phyloP scores from a whole-genome alignment of 37 sponge, comb jelly and placozoan species.

The Ephydatia muelleri region DNA sequence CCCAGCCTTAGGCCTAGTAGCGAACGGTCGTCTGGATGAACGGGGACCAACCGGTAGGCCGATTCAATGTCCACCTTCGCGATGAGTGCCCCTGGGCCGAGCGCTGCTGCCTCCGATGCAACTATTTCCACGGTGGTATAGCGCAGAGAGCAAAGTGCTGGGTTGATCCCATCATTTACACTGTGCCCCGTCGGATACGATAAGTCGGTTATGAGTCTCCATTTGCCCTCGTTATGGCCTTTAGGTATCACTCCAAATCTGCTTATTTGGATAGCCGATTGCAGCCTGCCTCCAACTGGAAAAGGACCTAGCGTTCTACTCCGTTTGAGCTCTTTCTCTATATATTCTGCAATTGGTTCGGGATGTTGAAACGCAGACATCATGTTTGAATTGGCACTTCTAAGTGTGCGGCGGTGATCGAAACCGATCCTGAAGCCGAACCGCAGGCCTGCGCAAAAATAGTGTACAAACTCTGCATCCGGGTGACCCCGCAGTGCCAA shows the following conservation, averaged over 20 bases:
- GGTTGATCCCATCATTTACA: slow-evolving; percentile 11
- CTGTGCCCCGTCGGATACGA: no score
- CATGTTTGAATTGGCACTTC: no score
- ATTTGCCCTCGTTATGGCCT: no score
- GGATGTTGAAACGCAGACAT: no score
- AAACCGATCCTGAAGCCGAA: slow-evolving; percentile 1
- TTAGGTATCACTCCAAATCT: no score
- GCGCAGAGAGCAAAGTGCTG: not conserved
- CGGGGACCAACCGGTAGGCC: not conserved
- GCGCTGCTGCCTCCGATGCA: no score
- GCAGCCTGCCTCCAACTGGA: no score
- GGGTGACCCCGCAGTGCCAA: not conserved
- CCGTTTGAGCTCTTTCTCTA: no score
- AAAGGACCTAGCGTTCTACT: slow-evolving; percentile 15
- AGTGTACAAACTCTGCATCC: slow-evolving; percentile 3
- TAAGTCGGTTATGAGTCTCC: no score
- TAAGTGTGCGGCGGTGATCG: not conserved
- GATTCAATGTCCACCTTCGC: slow-evolving; percentile 7
- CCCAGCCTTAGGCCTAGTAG: not conserved
- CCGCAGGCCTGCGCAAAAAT: not conserved
- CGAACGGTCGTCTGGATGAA: not conserved
- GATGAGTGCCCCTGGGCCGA: no score
- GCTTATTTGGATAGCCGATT: no score
- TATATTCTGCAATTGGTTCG: not conserved
- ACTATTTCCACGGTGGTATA: not conserved